A percentile compares a stretch with the other conserved stretches of the same genome.
phyloP scores from a whole-genome alignment of 2,113 vertebrate species.

The Calyptommatus sinebrachiatus region DNA sequence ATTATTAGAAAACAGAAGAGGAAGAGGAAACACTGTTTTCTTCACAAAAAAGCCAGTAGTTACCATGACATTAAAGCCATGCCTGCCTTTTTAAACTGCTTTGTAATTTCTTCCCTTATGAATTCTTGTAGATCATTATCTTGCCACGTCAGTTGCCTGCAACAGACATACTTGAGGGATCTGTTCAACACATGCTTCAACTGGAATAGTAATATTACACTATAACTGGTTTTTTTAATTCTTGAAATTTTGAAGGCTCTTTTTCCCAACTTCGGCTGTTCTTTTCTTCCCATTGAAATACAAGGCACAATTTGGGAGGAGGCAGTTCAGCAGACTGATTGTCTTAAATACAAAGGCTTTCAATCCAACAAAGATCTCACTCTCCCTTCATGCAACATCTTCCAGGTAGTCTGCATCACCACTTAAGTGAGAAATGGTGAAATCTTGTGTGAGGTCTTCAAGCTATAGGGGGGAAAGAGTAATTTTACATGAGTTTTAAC shows the following conservation, averaged over 20 bases:
- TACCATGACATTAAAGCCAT: conserved; percentile 44
- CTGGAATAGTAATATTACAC: conserved; percentile 40
- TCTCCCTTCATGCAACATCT: conserved; percentile 76
- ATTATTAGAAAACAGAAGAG: conserved; percentile 27
- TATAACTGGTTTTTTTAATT: conserved; percentile 45
- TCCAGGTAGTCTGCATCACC: conserved; percentile 88
- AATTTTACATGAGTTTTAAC: background rate
- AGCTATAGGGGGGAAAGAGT: conserved; percentile 63
- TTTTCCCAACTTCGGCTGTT: conserved; percentile 31
- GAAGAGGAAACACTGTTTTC: conserved; percentile 39
- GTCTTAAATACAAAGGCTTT: conserved; percentile 56
- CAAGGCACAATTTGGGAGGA: conserved; percentile 69
- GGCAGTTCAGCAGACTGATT: conserved; percentile 64
- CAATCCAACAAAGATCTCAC: conserved; percentile 41
- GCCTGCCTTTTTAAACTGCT: conserved; percentile 1
- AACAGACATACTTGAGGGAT: conserved; percentile 36
- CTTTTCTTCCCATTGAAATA: conserved; percentile 61
- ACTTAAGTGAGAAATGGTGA: conserved; percentile 85
- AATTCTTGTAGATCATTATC: conserved; percentile 1
- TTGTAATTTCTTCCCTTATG: background rate
- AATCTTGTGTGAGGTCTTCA: conserved; percentile 86
- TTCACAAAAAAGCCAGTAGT: conserved; percentile 43
- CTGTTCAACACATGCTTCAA: conserved; percentile 34
- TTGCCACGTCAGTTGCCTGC: conserved; percentile 43
- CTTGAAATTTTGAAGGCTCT: conserved; percentile 51